Percentiles rank a stretch among this genome's conserved stretches.
These are phyloP conservation scores for Stegastes partitus DNA, from an alignment of 2,113 vertebrate species.

Conservation along the genomic window DNA sequence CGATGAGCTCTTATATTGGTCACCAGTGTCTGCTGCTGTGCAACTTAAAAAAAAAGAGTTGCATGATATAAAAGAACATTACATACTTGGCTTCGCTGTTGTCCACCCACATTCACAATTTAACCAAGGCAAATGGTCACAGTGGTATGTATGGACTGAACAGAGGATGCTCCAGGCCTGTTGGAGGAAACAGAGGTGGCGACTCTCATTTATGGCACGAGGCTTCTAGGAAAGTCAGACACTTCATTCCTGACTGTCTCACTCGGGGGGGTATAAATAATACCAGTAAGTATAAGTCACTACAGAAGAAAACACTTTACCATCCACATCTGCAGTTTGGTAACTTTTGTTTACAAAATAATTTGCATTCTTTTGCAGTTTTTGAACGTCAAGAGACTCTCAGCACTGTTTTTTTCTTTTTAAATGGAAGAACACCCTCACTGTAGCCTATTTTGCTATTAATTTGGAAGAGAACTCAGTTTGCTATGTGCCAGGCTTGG, in stretches of 20 bases:
- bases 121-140: constrained; percentile 38
- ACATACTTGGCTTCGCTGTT: constrained; percentile 23
- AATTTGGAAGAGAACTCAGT: not conserved
- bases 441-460: not conserved
- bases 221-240: constrained; percentile 22
- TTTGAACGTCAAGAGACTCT: not conserved
- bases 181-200: constrained; percentile 39
- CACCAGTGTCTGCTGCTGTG: constrained; percentile 40
- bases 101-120: constrained; percentile 46
- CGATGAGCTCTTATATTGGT: constrained; percentile 45
- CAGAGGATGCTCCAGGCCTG: not conserved
- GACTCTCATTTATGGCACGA: constrained; percentile 16
- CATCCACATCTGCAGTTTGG: not conserved
- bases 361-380: not conserved
- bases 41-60: constrained; percentile 4
- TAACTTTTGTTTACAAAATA: not conserved
- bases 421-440: not conserved
- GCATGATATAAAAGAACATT: constrained; percentile 16
- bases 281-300: constrained; percentile 5
- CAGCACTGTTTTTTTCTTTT: not conserved
- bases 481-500: constrained; percentile 1
- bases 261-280: constrained; percentile 18
- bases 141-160: not conserved
- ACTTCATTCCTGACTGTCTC: constrained; percentile 27
- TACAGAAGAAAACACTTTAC: not conserved